These are phyloP conservation scores for Nephrotoma appendiculata DNA, from an alignment of 2,888 invertebrate genomes.

Conservation along the genomic window DNA sequence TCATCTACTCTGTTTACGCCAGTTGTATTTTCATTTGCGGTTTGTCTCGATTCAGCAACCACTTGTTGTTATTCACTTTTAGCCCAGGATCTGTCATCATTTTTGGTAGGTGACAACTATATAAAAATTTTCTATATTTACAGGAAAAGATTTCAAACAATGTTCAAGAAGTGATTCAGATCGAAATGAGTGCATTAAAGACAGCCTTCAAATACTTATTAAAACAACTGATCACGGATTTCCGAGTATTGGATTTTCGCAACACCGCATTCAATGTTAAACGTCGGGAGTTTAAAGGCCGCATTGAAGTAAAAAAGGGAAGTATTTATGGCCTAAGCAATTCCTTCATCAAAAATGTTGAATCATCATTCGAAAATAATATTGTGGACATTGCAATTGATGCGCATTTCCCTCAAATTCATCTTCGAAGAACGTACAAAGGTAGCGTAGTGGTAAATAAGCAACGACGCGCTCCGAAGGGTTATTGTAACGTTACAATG, in stretches of 20 bases:
- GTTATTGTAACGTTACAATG: conserved; percentile 42
- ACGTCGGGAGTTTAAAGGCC: neutral
- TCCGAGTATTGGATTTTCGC: neutral
- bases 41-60: too few relatives aligned
- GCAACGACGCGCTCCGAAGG: conserved; percentile 43
- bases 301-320: conserved; percentile 32
- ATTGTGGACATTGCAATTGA: conserved; percentile 43
- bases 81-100: too few relatives aligned
- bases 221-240: neutral
- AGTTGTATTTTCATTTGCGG: too few relatives aligned
- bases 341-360: conserved; percentile 39
- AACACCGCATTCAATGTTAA: neutral
- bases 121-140: neutral
- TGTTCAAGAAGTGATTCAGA: neutral
- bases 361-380: conserved; percentile 38
- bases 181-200: neutral
- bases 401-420: conserved; percentile 38
- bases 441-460: conserved; percentile 46
- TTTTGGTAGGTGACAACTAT: too few relatives aligned
- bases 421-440: conserved; percentile 42
- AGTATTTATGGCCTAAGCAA: conserved; percentile 39
- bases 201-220: neutral
- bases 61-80: too few relatives aligned
- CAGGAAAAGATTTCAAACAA: neutral
- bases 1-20: too few relatives aligned